Evolutionary conservation across 2,797 vertebrate genomes (phyloP), one percentile per base, ranked within the genome.

Genomic region (Aldrovandia affinis): DNA sequence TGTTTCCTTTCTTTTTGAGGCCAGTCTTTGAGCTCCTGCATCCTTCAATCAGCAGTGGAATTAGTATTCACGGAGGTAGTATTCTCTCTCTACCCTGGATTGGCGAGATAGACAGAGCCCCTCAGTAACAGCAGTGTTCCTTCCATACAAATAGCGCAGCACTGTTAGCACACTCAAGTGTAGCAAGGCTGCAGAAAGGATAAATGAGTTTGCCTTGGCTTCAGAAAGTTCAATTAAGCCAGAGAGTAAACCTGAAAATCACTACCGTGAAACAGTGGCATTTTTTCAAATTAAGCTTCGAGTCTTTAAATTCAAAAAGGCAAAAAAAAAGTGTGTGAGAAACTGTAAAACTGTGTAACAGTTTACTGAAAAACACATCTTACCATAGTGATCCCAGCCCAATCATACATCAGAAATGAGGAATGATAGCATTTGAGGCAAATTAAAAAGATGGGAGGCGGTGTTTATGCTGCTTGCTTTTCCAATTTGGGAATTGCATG

Each of bases 41-140:
- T 52, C 42, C 10, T 65, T 63, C 28, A 61, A 82, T 82, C 63
- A 82, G 59, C 44, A 12, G 47, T 42, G 81, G 50, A 50, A 85
- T 82, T 78, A 81, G 65, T 78, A 63, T 81, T 77, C 80, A 85
- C 68, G 33, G 70, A 63, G 30, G n/a, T 36, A 12, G 12, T 10
- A 80, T 52, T 33, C 63, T 68, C 63, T 22, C 28, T 36, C 63
- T 68, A 4, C 63, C 9, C n/a, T 73, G 68, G 14, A 36, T 15
- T 15, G 2, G 14, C 8, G 30, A 30, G 33, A 36, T 33, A 5
- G 68, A 42, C 68, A 39, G 68, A 42, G 30, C 5, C 39, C 68
- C 39, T 33, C 5, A n/a, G 22, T 75, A 75, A 75, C 44, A n/a
- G 22, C 42, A 25, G 70, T 44, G 39, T 75, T 75, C 22, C 70